These are phyloP conservation scores for Drosophila birchii DNA, from an alignment of 2,888 invertebrate genomes.

Conservation along the genomic window DNA sequence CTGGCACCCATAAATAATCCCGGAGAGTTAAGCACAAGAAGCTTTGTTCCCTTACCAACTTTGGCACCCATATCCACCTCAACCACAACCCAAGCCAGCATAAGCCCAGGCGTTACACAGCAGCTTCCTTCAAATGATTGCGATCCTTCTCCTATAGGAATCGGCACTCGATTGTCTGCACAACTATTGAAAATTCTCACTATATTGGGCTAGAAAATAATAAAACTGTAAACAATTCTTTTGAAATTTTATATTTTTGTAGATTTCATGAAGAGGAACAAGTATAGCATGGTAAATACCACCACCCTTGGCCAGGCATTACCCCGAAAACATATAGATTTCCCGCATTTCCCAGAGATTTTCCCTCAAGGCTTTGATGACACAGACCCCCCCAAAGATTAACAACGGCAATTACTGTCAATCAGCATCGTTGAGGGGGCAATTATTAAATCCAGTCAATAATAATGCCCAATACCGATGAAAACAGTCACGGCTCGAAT, in stretches of 20 bases:
- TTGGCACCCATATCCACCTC: background rate
- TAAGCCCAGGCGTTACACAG: background rate
- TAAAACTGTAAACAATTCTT: background rate
- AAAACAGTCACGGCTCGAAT: conserved; percentile 16
- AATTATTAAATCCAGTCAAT: conserved; percentile 61
- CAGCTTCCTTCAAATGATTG: background rate
- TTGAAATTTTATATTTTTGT: background rate
- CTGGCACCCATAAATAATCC: background rate
- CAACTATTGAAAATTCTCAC: conserved; percentile 12
- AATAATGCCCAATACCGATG: conserved; percentile 38
- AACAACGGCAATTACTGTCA: conserved; percentile 62
- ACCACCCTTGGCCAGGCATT: background rate
- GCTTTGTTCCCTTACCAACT: conserved; percentile 14
- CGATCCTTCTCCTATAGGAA: background rate
- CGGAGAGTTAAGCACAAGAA: background rate
- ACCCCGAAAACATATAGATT: conserved; percentile 19
- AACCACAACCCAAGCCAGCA: background rate
- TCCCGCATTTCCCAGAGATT: conserved; percentile 20
- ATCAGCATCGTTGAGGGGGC: conserved; percentile 46
- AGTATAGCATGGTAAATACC: background rate
- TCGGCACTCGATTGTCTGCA: conserved; percentile 3
- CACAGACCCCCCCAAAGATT: conserved; percentile 13
- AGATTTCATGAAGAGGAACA: background rate
- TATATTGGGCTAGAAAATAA: background rate
- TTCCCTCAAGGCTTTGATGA: conserved; percentile 23